Evolutionary conservation across 2,888 invertebrate species (phyloP), one percentile per base, ranked within the genome.

Genomic region (Drosophila macrospina): DNA sequence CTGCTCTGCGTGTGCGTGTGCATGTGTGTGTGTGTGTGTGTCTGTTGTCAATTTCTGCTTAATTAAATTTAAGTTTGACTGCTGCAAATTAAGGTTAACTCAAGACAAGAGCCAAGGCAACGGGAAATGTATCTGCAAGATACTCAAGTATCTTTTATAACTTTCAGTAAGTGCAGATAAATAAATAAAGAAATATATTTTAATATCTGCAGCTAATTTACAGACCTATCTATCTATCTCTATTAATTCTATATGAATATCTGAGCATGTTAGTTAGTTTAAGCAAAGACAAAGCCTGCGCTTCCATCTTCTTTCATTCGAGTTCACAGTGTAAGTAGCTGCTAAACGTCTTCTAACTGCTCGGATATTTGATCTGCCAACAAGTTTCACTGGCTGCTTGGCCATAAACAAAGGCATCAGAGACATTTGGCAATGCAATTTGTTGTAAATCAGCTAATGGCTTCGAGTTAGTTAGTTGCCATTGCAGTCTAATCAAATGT

Each of bases 11-110:
- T 48, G 13, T 51, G 11, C 26, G 11, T 4, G 7, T 28, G n/a
- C n/a, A 48, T 34, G 26, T 16, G 13, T 16, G 10, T 15, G n/a
- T n/a, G 48, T 20, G 20, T 20, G 20, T 1, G 20, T 52, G 41
- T 30, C 39, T 55, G 41, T 55, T 32, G 7, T 42, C 30, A 36
- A 65, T 66, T 28, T 28, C 41, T 30, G 37, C 28, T 55, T 42
- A 65, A 73, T 73, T 66, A 36, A 59, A 63, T 57, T 55, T 30
- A 13, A 26, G 16, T 48, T 52, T 28, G 3, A 48, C 42, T 51
- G 37, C 26, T 7, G 2, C 44, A 6, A 7, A 26, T 10, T 10
- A n/a, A 28, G 36, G 24, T 32, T 57, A 67, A 63, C 32, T 39
- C 42, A 50, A 24, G 34, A 6, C 28, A 28, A 5, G 7, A 20